Evolutionary conservation across 2,888 invertebrate species (phyloP).

Genomic region (Harpalus rufipes): DNA sequence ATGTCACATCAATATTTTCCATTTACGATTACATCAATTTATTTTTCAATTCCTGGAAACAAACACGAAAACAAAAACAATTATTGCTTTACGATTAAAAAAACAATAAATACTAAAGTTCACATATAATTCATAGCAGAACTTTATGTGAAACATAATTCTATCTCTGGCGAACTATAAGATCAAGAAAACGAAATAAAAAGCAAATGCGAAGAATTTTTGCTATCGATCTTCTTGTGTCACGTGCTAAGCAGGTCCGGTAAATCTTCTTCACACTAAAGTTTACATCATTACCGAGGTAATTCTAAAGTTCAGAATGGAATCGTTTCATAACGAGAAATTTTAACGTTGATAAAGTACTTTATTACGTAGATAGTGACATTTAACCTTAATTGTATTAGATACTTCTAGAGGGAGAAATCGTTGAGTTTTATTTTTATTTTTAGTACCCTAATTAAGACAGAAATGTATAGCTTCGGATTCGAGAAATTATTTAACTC

Average conservation of each 20-base stretch:
- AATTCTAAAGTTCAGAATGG: slow-evolving; percentile 29
- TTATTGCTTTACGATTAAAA: too few species aligned
- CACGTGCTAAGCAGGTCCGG: slow-evolving; percentile 7
- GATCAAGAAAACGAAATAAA: neutral
- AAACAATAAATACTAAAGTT: too few species aligned
- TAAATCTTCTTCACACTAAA: slow-evolving; percentile 36
- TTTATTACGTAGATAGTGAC: slow-evolving; percentile 42
- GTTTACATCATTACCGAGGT: slow-evolving; percentile 27
- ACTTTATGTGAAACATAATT: neutral
- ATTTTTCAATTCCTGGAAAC: too few species aligned
- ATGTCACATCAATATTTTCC: too few species aligned
- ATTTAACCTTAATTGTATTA: slow-evolving; percentile 28
- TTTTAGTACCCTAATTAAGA: slow-evolving; percentile 26
- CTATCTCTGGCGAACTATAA: neutral
- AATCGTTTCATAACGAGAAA: slow-evolving; percentile 32
- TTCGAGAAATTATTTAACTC: slow-evolving; percentile 3
- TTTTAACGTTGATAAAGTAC: slow-evolving; percentile 37
- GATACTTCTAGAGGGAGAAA: neutral
- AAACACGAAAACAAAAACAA: too few species aligned
- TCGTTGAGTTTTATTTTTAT: slow-evolving; percentile 24
- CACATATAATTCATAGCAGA: too few species aligned
- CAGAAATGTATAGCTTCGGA: slow-evolving; percentile 28
- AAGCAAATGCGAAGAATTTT: neutral
- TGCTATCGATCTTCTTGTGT: slow-evolving; percentile 26
- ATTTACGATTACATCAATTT: too few species aligned